These are phyloP conservation scores for Melanotaenia parkinsoni DNA, from an alignment of 2,797 vertebrate species.

Conservation along the genomic window DNA sequence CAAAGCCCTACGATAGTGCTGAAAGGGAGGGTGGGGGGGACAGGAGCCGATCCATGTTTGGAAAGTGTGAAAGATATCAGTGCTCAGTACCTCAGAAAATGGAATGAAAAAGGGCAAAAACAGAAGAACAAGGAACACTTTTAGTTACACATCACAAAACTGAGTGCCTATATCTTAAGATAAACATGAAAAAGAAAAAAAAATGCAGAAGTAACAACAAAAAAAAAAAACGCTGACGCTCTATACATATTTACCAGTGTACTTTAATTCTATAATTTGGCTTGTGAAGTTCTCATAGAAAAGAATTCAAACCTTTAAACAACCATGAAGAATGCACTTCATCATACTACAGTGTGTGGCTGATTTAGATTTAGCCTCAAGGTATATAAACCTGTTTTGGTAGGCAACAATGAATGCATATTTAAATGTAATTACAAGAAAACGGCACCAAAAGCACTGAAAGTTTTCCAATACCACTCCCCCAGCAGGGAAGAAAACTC, in stretches of 20 bases:
- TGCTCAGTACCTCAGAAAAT: constrained; percentile 51
- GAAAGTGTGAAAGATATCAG: constrained; percentile 55
- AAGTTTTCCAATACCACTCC: not conserved
- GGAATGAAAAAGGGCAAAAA: constrained; percentile 40
- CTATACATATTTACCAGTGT: not conserved
- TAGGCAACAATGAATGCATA: not conserved
- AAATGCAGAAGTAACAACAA: not conserved
- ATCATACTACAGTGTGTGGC: not conserved
- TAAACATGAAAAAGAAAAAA: not conserved
- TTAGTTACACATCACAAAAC: constrained; percentile 28
- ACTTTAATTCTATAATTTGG: not conserved
- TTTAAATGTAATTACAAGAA: not conserved
- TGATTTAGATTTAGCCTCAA: not conserved
- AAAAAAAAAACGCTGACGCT: not conserved
- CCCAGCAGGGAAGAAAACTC: not conserved
- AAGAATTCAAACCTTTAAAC: not conserved
- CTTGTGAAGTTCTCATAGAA: not conserved
- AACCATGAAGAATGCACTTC: not conserved
- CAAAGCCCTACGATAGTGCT: constrained; percentile 67
- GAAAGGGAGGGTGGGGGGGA: constrained; percentile 6
- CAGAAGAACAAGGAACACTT: constrained; percentile 42
- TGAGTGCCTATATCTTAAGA: constrained; percentile 16
- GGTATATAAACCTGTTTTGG: not conserved
- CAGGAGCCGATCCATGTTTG: constrained; percentile 53
- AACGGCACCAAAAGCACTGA: not conserved